These are phyloP conservation scores for Ryuthela nishihirai DNA, from an alignment of 2,888 invertebrate species.

Conservation along the genomic window DNA sequence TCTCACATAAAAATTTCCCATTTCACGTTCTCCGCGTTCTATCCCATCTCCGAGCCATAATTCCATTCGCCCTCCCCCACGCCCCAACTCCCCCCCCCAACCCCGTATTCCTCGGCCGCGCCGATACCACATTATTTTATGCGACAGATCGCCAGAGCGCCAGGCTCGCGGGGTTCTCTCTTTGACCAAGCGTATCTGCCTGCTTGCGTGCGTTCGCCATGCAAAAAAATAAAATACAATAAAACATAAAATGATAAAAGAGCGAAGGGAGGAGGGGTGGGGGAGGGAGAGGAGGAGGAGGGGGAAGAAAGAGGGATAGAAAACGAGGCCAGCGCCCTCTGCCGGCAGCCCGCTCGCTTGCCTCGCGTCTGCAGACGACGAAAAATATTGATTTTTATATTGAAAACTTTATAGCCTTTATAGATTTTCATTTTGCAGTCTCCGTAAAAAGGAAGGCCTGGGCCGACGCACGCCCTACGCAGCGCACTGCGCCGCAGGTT, in stretches of 20 bases:
- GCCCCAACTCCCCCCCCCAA: constrained; percentile 5
- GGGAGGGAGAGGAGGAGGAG: background rate
- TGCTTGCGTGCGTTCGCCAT: too few species aligned
- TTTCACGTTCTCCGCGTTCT: constrained; percentile 4
- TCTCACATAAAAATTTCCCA: constrained; percentile 21
- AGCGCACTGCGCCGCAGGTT: constrained; percentile 23
- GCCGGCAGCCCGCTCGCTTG: background rate
- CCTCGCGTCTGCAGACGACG: constrained; percentile 1
- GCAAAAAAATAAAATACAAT: constrained; percentile 34
- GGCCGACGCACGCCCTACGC: constrained; percentile 6
- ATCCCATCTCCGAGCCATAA: background rate
- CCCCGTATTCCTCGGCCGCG: constrained; percentile 17
- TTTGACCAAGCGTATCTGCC: too few species aligned
- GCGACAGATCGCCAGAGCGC: constrained; percentile 26
- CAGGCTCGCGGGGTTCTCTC: too few species aligned
- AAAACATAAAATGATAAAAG: constrained; percentile 35
- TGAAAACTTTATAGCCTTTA: constrained; percentile 40
- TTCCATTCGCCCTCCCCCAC: background rate
- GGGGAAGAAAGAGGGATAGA: background rate
- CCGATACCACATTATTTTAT: constrained; percentile 24
- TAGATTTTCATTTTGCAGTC: constrained; percentile 40
- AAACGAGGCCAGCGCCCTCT: constrained; percentile 23
- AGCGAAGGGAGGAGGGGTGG: background rate
- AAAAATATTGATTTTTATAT: constrained; percentile 40
- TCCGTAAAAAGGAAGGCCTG: constrained; percentile 24